Base-by-base conservation (phyloP, 2,888 invertebrate genomes). In the Taphrorychus bicolor region DNA sequence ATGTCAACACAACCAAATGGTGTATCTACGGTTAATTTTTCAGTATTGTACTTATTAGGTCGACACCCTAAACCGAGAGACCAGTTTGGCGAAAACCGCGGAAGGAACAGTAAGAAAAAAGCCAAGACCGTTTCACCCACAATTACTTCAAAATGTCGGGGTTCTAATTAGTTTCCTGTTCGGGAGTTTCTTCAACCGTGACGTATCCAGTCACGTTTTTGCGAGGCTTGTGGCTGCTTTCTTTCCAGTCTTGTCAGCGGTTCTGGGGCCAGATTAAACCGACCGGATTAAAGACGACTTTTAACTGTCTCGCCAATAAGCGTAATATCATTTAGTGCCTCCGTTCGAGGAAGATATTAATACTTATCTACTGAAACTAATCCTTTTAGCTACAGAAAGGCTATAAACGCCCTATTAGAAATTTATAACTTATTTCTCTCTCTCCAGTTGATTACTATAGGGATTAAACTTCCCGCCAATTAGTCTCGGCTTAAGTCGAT, bases 91-190 rank as follows among this genome's bases (percentile, higher is more conserved):
- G 16, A 18, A n/a, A n/a, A 22, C 23, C n/a, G 22, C 23, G 17
- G 16, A 56, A 56, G 56, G 32, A 45, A 45, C 18, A 45, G 18
- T 19, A 22, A 42, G 42, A 45, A 45, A 58, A 58, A 21, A 19
- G 14, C 19, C 22, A 57, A n/a, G 63, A 57, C 24, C 56, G 40
- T 56, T 49, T 63, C 63, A 22, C 59, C 49, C 18, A 66, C 66
- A 66, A 66, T 59, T 66, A 66, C 66, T 54, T 56, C 54, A 49
- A 66, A 66, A 59, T 60, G 66, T 59, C 66, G 42, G 41, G 40
- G 59, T 56, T 66, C 66, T 66, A 66, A 66, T 66, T 66, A 66
- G 59, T 59, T 66, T 66, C 59, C 56, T 54, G 59, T 59, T 59
- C 49, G 49, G 32, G 22, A 48, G 49, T 66, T 56, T 49, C 56